Evolutionary conservation across 1,140 invertebrate genomes (phyloP).

Genomic region (Cecropterus lyciades): DNA sequence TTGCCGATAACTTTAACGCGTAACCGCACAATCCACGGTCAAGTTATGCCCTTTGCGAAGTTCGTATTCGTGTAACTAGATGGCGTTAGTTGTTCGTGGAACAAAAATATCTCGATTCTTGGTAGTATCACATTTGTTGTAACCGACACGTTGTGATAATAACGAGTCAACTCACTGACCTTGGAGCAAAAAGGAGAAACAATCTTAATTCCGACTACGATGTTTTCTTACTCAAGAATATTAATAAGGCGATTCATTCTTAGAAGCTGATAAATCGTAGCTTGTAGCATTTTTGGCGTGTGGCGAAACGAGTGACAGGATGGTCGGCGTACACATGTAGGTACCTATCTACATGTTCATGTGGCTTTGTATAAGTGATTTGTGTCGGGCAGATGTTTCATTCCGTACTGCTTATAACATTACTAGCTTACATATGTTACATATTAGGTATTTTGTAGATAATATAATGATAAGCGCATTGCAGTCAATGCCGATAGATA

Average conservation of each 20-base stretch:
- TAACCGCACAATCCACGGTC: background rate
- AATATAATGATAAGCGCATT: no score
- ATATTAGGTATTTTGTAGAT: no score
- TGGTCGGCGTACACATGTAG: conserved; percentile 5
- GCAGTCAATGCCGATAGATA: no score
- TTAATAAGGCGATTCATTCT: conserved; percentile 57
- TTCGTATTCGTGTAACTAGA: conserved; percentile 43
- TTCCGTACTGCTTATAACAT: background rate
- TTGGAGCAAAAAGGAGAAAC: conserved; percentile 76
- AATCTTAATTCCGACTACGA: conserved; percentile 61
- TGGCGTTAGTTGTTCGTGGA: conserved; percentile 51
- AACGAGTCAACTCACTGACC: conserved; percentile 74
- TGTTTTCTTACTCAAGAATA: conserved; percentile 64
- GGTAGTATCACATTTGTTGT: conserved; percentile 44
- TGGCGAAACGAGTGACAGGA: conserved; percentile 16
- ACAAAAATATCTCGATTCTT: conserved; percentile 47
- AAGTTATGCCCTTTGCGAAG: conserved; percentile 23
- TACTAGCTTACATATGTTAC: no score
- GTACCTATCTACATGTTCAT: background rate
- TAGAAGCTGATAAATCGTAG: conserved; percentile 38
- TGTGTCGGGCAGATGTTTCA: conserved; percentile 22
- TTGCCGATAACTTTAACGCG: background rate
- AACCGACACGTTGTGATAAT: conserved; percentile 59
- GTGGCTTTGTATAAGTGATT: background rate
- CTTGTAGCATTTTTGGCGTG: conserved; percentile 26